Base-by-base conservation (phyloP, 2,888 invertebrate genomes). In the Andrena hattorfiana region DNA sequence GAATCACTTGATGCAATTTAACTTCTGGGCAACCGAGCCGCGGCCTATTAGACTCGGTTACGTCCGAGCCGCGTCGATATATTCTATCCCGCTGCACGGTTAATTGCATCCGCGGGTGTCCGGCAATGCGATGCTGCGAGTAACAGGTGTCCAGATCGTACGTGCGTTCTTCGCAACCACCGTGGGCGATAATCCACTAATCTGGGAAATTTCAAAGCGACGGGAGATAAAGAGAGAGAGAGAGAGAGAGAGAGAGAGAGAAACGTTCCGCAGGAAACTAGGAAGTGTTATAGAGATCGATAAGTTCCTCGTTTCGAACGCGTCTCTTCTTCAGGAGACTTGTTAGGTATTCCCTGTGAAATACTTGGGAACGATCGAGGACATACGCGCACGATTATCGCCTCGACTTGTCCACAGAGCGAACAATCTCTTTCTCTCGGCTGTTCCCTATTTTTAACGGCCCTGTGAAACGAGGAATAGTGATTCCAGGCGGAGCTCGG, bases 1-100 rank as follows among this genome's bases (percentile, higher is more conserved):
- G 66, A 48, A 70, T 60, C 76, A 51, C 48, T 80, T 81, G 23
- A 73, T 59, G 69, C 71, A 81, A 81, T 81, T 81, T 72, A 67
- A 62, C 62, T 56, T 48, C 35, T n/a, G 72, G 49, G n/a, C 67
- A 56, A 54, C n/a, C 30, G 26, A 77, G 23, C 77, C n/a, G 62
- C 56, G 48, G 26, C 59, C 77, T 26, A 81, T 81, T 81, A 68
- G 62, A 48, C 48, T 56, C 63, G n/a, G 32, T 72, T 68, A 67
- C 42, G 35, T 20, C n/a, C 20, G 28, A 48, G 48, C 42, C 3
- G 10, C 42, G 63, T 54, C 62, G 74, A 59, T 66, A 66, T 48
- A 42, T 13, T 26, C 26, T 28, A 26, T 16, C 42, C 26, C 42
- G n/a, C n/a, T 56, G 56, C 20, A 56, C 23, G 56, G 56, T 10